Conservation (phyloP, 2,888 invertebrate species). For the Sarcophaga variegata region DNA sequence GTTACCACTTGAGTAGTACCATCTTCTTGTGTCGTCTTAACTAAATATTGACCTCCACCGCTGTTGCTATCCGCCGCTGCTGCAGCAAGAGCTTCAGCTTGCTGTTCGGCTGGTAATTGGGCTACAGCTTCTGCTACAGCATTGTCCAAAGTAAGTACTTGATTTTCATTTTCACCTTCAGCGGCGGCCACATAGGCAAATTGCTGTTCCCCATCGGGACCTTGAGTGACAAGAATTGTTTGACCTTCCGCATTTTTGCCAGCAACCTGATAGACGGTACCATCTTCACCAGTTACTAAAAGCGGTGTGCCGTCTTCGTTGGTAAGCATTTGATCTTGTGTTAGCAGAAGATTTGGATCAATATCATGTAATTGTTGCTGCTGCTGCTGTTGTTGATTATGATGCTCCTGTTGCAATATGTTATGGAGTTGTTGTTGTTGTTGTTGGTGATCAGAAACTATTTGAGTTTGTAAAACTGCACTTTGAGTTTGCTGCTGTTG, state of each 20-base stretch:
- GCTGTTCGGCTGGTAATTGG: constrained; percentile 78
- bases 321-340: constrained; percentile 80
- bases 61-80: constrained; percentile 70
- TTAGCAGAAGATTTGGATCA: constrained; percentile 75
- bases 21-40: constrained; percentile 77
- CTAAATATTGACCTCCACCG: constrained; percentile 78
- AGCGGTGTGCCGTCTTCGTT: constrained; percentile 87
- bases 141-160: constrained; percentile 81
- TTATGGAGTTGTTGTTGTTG: constrained; percentile 75
- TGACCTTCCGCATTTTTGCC: constrained; percentile 92
- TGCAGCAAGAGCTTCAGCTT: constrained; percentile 75
- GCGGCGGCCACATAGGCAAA: constrained; percentile 86
- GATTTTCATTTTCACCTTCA: constrained; percentile 84
- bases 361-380: constrained; percentile 75
- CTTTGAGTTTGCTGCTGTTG: constrained; percentile 72
- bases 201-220: constrained; percentile 89
- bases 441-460: constrained; percentile 74
- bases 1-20: constrained; percentile 74
- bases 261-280: constrained; percentile 85
- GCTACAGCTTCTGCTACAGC: constrained; percentile 81
- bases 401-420: constrained; percentile 67
- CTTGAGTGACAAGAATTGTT: constrained; percentile 88
- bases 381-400: constrained; percentile 74
- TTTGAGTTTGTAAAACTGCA: constrained; percentile 73
- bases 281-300: constrained; percentile 92